Percentiles rank a stretch among this genome's conserved stretches.
These are phyloP conservation scores for Catharus bicknelli DNA, from an alignment of 2,113 vertebrate genomes.

Conservation along the genomic window DNA sequence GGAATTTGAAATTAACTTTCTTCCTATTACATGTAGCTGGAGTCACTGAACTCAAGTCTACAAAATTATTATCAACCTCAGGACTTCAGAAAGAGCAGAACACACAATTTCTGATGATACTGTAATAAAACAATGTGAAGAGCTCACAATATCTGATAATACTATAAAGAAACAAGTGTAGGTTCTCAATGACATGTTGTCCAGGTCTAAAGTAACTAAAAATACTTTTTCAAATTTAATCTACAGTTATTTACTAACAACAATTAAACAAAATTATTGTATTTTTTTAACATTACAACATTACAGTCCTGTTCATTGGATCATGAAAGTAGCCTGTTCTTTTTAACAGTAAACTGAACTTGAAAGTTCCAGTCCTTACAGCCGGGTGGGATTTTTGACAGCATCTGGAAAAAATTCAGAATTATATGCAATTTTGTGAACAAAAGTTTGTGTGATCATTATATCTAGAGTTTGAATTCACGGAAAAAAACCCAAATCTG, in stretches of 20 bases:
- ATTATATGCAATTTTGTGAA: background rate
- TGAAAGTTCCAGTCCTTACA: background rate
- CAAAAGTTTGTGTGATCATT: background rate
- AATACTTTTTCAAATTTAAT: background rate
- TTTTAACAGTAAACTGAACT: background rate
- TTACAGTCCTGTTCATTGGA: background rate
- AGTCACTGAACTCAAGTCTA: background rate
- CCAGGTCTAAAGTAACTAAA: background rate
- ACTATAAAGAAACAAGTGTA: background rate
- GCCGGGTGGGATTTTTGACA: background rate
- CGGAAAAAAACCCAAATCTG: rapidly evolving
- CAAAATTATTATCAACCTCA: background rate
- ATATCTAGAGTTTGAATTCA: background rate
- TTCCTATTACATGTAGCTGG: background rate
- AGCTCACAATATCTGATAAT: background rate
- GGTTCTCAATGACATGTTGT: rapidly evolving
- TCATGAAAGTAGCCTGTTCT: background rate
- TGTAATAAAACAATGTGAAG: background rate
- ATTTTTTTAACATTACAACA: background rate
- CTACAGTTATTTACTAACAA: background rate
- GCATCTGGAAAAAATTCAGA: background rate
- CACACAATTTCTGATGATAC: background rate
- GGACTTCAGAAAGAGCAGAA: background rate
- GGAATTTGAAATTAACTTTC: background rate
- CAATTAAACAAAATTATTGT: background rate